Evolutionary conservation across 2,113 vertebrate species (phyloP), one percentile per base, ranked within the genome.

Genomic region (Ivindomyrus marchei): DNA sequence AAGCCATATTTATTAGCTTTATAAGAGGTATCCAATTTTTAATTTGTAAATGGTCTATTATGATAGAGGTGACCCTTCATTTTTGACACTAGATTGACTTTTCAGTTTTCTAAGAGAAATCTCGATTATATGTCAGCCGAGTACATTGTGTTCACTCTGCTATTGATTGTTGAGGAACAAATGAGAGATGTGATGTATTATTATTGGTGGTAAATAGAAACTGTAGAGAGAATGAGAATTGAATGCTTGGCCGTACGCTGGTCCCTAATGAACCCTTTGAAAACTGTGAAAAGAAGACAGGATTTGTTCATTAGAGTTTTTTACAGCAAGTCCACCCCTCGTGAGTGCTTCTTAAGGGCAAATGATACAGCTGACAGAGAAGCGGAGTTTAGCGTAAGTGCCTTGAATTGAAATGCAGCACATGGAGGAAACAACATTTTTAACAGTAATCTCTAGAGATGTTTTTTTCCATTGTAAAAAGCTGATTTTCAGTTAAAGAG

Each of bases 231-330:
- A 80, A 77, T 66, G 89, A 74, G 50, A 88, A 89, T 47, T 66
- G 91, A 90, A 66, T 88, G 88, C 86, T 84, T 58, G 86, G 47
- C 85, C 86, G 88, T 52, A 42, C 83, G 15, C 62, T 70, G 56
- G 77, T 88, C 90, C 85, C 89, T 90, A 87, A 90, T 87, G 15
- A 91, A 92, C 91, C 89, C 89, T 88, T 87, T 70, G 27, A 49
- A 66, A 85, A 74, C 88, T 89, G 46, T 74, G 88, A 80, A 88
- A 87, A 90, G 88, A 39, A 89, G 77, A 90, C 80, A 70, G 89
- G 56, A 74, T 85, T 90, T 84, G 88, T 89, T 90, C 84, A 87
- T 89, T 87, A 90, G 89, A 90, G 86, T 84, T 66, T 47, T 90
- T 89, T 83, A 45, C 66, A 62, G 58, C 49, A 42, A 31, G 80